phyloP scores from a whole-genome alignment of 2,888 invertebrate genomes.

The Osmoderma eremita region DNA sequence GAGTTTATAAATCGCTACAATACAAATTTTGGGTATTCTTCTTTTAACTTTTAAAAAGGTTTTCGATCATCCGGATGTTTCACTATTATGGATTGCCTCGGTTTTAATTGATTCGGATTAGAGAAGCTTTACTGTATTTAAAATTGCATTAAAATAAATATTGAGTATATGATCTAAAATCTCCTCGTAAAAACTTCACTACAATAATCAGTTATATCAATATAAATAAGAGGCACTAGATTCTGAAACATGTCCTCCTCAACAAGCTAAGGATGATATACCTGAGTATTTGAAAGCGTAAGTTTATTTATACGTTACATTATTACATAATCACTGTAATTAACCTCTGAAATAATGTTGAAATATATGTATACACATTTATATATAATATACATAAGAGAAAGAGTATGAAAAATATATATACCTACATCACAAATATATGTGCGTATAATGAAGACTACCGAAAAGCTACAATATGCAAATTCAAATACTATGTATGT shows the following conservation, averaged over 20 bases:
- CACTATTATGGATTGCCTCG: neutral
- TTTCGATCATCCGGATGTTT: conserved; percentile 1
- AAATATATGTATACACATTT: conserved; percentile 19
- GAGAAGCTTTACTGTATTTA: neutral
- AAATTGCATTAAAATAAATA: neutral
- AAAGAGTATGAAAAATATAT: conserved; percentile 37
- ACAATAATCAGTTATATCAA: conserved; percentile 22
- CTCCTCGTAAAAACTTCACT: conserved; percentile 10
- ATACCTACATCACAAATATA: conserved; percentile 47
- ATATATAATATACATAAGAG: conserved; percentile 34
- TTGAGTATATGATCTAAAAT: conserved; percentile 12
- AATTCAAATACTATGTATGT: conserved; percentile 30
- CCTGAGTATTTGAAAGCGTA: conserved; percentile 39
- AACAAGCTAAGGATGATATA: conserved; percentile 18
- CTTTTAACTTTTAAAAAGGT: neutral
- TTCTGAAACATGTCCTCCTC: conserved; percentile 27
- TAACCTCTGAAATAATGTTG: conserved; percentile 33
- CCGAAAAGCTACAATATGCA: conserved; percentile 31
- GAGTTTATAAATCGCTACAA: neutral
- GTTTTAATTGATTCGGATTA: neutral
- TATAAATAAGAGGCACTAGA: conserved; percentile 31
- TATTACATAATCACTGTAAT: conserved; percentile 35
- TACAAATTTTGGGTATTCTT: neutral
- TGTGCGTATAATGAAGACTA: conserved; percentile 44
- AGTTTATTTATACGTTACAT: conserved; percentile 18